A percentile compares a stretch with the other conserved stretches of the same genome.
Conservation (phyloP, 2,888 invertebrate species). For the Gymnoscelis rufifasciata region DNA sequence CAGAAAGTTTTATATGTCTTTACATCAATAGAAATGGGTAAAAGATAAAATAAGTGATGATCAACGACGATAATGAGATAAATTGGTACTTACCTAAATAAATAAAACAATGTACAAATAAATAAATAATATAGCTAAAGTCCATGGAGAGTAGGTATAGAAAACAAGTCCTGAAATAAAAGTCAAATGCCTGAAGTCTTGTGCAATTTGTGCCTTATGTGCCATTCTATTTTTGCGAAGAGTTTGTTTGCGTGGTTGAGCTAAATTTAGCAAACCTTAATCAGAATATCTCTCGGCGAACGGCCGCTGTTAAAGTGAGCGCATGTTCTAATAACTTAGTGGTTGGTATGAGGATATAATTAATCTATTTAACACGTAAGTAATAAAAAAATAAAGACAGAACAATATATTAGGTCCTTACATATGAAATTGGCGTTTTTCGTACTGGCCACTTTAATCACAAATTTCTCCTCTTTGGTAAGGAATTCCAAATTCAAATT, state of each 20-base stretch:
- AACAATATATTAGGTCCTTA: too few species aligned
- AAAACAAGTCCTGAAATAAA: not conserved
- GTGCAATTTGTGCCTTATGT: conserved; percentile 49
- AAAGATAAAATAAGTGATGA: too few species aligned
- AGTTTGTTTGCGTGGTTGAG: conserved; percentile 65
- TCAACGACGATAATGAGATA: too few species aligned
- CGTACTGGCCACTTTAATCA: too few species aligned
- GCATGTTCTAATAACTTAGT: conserved; percentile 39
- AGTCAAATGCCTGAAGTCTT: conserved; percentile 1
- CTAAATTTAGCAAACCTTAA: conserved; percentile 61
- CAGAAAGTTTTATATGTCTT: too few species aligned
- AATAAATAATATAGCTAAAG: too few species aligned
- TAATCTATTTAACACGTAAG: not conserved
- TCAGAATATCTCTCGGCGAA: conserved; percentile 56
- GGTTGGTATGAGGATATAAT: conserved; percentile 15
- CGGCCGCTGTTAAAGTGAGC: conserved; percentile 39
- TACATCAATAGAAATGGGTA: too few species aligned
- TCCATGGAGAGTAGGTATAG: not conserved
- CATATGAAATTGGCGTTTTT: too few species aligned
- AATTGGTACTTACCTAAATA: too few species aligned
- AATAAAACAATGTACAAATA: too few species aligned
- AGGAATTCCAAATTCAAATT: too few species aligned
- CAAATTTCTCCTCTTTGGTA: too few species aligned
- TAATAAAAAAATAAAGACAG: not conserved
- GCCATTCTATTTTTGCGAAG: conserved; percentile 55